These are phyloP conservation scores for Alligator mississippiensis DNA, from an alignment of 2,113 vertebrate genomes.

Conservation along the genomic window DNA sequence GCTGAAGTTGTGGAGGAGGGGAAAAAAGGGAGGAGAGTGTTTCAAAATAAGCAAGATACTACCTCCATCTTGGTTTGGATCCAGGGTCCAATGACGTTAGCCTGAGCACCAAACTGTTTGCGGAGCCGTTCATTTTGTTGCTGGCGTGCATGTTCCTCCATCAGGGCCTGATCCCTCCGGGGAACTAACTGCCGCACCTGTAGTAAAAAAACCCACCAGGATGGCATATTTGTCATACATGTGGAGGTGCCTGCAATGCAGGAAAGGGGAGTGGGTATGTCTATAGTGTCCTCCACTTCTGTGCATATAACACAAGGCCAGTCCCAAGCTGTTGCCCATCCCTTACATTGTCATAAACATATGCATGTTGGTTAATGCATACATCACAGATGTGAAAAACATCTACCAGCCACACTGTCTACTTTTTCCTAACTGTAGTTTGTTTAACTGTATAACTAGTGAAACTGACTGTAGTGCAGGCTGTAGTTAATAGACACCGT, in stretches of 20 bases:
- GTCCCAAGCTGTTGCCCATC: too few relatives aligned
- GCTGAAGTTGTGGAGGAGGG: neutral
- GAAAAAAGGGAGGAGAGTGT: neutral
- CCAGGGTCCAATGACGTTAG: conserved; percentile 97
- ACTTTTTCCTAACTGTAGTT: too few relatives aligned
- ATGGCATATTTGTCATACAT: neutral
- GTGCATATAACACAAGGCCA: too few relatives aligned
- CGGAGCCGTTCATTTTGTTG: conserved; percentile 97
- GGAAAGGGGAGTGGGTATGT: neutral
- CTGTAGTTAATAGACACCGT: too few relatives aligned
- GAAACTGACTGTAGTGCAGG: too few relatives aligned
- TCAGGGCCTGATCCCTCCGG: conserved; percentile 93
- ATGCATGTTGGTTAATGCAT: too few relatives aligned
- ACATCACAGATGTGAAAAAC: too few relatives aligned
- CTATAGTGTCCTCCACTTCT: too few relatives aligned
- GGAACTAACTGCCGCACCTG: conserved; percentile 96
- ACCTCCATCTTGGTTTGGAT: conserved; percentile 99
- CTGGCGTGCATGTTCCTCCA: conserved; percentile 94
- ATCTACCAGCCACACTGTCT: too few relatives aligned
- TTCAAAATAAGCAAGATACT: conserved; percentile 8
- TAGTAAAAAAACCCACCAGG: neutral
- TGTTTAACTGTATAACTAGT: too few relatives aligned
- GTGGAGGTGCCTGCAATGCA: neutral
- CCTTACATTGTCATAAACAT: too few relatives aligned
- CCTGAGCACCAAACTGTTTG: conserved; percentile 95